Percentiles rank a stretch among this genome's conserved stretches.
These are phyloP conservation scores for Strigamia crassipes DNA, from an alignment of 2,888 invertebrate species.

Conservation along the genomic window DNA sequence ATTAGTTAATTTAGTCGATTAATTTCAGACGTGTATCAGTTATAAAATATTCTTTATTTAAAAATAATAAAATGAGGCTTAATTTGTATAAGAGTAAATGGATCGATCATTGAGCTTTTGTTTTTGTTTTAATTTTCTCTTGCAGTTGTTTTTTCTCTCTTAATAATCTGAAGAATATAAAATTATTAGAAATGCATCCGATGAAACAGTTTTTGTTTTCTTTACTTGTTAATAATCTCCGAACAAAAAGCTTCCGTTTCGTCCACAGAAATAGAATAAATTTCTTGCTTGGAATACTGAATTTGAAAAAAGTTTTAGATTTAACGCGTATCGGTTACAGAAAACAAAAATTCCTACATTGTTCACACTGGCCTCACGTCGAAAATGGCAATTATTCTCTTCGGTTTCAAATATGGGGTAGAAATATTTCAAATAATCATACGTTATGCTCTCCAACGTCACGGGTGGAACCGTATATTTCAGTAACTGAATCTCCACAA, in stretches of 20 bases:
- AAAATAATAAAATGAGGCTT: not conserved
- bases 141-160: not conserved
- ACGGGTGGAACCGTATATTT: not conserved
- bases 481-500: not conserved
- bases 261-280: not conserved
- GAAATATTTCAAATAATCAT: not conserved
- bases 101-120: not conserved
- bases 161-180: not conserved
- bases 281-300: not conserved
- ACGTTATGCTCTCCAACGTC: not conserved
- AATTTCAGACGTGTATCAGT: not conserved
- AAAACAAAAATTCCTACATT: not conserved
- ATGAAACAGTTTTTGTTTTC: not conserved
- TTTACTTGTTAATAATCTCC: not conserved
- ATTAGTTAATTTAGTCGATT: constrained; percentile 47
- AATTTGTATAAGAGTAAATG: too few relatives aligned
- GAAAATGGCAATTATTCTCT: not conserved
- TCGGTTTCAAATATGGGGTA: not conserved
- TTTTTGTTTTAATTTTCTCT: not conserved
- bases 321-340: not conserved
- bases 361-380: not conserved
- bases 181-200: not conserved
- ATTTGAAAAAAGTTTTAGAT: not conserved
- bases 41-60: not conserved
- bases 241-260: not conserved